Base-by-base conservation (phyloP, 1,140 invertebrate species). In the Meloidogyne exigua region DNA sequence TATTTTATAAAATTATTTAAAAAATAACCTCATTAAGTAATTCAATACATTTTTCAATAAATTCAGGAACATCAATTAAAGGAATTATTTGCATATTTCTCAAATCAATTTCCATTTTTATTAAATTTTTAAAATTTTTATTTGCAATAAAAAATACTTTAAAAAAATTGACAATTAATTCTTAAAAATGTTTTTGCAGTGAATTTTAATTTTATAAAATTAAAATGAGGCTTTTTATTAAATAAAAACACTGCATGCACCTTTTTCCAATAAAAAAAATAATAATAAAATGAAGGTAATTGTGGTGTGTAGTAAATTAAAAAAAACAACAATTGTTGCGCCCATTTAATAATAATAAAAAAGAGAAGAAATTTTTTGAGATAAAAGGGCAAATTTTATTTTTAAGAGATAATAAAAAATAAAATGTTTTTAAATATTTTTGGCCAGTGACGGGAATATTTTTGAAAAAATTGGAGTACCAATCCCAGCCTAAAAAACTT, bases 1-100 rank as follows among this genome's bases (percentile, higher is more conserved):
- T n/a, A n/a, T n/a, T 67, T 15, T 5, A 3, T 15, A 67, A 4
- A 32, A 12, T 39, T 39, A 15, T 28, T 18, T 36, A 65, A 13
- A 4, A 23, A 76, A 13, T 23, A 44, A 78, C 76, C 76, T 78
- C 76, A 68, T 78, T 78, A n/a, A 78, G 73, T n/a, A 78, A 73
- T 32, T 78, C 74, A 39, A 78, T 78, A 44, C 73, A 67, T 68
- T 78, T 39, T 21, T 77, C 76, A 25, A n/a, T 44, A 25, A 77
- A 66, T 68, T 78, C 76, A 18, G 32, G 13, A 23, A 28, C 39
- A 49, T 77, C 62, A 68, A 78, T 15, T 42, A 78, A 68, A 23
- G 76, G 76, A 4, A 67, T 15, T 3, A 78, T 26, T 68, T 72
- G 18, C 49, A 57, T n/a, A 57, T 57, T 21, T 21, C 18, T n/a